A percentile compares a stretch with the other conserved stretches of the same genome.
These are phyloP conservation scores for Xylota sylvarum DNA, from an alignment of 2,888 invertebrate genomes.

Conservation along the genomic window DNA sequence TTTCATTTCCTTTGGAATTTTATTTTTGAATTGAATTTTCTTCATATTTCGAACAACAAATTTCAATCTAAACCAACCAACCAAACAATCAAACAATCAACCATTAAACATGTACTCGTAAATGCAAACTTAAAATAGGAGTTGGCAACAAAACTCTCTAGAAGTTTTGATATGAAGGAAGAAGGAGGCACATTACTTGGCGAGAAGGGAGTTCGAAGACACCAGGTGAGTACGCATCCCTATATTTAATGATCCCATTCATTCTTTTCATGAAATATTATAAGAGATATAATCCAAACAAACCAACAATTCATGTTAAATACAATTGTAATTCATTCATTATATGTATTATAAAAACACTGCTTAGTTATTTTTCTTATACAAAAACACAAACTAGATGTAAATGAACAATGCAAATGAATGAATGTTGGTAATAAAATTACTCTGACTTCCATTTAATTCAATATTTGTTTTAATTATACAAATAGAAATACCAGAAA, in stretches of 20 bases:
- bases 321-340: background rate
- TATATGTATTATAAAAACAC: constrained; percentile 8
- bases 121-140: constrained; percentile 87
- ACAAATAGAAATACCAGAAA: background rate
- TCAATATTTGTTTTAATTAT: background rate
- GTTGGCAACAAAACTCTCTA: constrained; percentile 93
- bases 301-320: background rate
- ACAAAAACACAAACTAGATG: constrained; percentile 5
- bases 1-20: constrained; percentile 53
- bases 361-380: constrained; percentile 1
- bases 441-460: background rate
- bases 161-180: constrained; percentile 96
- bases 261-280: constrained; percentile 7
- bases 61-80: constrained; percentile 78
- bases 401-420: background rate
- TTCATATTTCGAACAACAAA: constrained; percentile 78
- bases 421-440: background rate
- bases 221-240: constrained; percentile 85
- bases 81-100: constrained; percentile 76
- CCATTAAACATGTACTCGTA: constrained; percentile 76
- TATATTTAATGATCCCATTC: constrained; percentile 42
- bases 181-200: constrained; percentile 90
- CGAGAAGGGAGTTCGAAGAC: constrained; percentile 89
- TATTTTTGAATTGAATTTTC: constrained; percentile 64
- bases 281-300: background rate